Evolutionary conservation across 2,888 invertebrate species (phyloP).

Genomic region (Trissolcus japonicus): DNA sequence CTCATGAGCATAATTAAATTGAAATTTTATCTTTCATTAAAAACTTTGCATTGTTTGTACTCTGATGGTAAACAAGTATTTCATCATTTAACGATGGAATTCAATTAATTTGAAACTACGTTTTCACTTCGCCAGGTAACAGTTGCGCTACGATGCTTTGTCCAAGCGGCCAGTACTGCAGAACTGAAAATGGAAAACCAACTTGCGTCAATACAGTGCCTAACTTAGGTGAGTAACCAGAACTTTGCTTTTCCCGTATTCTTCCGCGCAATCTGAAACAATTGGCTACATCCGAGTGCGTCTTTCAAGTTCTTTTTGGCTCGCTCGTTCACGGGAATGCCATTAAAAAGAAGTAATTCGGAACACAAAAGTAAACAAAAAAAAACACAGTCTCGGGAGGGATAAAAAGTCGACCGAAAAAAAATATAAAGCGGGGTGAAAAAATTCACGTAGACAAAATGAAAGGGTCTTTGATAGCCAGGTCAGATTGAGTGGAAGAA

Average conservation of each 20-base stretch:
- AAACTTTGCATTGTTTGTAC: not conserved
- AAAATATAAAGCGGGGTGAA: not conserved
- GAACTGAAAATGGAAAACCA: conserved; percentile 66
- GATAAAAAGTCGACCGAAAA: not conserved
- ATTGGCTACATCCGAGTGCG: conserved; percentile 10
- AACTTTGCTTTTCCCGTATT: conserved; percentile 31
- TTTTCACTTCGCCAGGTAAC: conserved; percentile 53
- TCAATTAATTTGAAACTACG: conserved; percentile 9
- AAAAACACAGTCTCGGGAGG: not conserved
- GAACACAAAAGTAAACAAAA: not conserved
- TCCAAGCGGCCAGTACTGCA: conserved; percentile 69
- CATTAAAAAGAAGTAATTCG: conserved; percentile 9
- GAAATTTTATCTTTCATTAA: not conserved
- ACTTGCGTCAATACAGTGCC: conserved; percentile 66
- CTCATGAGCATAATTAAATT: not conserved
- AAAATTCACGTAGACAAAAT: not conserved
- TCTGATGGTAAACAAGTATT: not conserved
- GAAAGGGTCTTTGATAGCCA: conserved; percentile 30
- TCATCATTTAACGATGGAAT: not conserved
- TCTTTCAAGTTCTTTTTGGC: not conserved
- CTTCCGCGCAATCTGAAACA: conserved; percentile 37
- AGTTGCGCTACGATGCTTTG: conserved; percentile 68
- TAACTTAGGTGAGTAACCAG: conserved; percentile 66
- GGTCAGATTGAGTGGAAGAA: conserved; percentile 37
- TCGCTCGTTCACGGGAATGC: conserved; percentile 10